Percentiles rank a stretch among this genome's conserved stretches.
Evolutionary conservation across 2,113 vertebrate genomes (phyloP).

Genomic region (Melanerpes formicivorus): DNA sequence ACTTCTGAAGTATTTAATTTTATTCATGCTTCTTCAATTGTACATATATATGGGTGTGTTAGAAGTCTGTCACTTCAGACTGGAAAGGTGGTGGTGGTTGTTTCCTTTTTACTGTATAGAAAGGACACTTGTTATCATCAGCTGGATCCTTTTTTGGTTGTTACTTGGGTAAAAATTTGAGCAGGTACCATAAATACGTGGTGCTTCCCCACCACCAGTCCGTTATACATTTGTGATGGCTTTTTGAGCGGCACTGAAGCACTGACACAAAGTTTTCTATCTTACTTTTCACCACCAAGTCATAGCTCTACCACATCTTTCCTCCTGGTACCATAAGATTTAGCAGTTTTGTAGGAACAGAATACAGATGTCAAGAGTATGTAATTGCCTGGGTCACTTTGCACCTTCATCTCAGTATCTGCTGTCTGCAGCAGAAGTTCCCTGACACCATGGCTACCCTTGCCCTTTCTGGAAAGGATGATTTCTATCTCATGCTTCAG

Average conservation of each 20-base stretch:
- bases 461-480: neutral
- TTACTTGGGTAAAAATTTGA: neutral
- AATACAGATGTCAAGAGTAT: neutral
- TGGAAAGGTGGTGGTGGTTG: neutral
- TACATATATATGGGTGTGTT: neutral
- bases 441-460: neutral
- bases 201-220: neutral
- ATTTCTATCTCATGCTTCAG: neutral
- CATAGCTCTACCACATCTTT: neutral
- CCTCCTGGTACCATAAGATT: neutral
- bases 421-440: neutral
- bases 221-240: neutral
- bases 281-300: neutral
- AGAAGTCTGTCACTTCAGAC: conserved; percentile 4
- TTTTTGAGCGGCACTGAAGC: neutral
- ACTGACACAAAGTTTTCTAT: neutral
- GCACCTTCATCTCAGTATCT: neutral
- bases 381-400: neutral
- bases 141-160: neutral
- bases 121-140: neutral
- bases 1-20: conserved; percentile 24
- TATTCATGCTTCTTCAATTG: neutral
- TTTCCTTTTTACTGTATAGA: neutral
- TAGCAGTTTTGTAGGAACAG: neutral
- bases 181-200: neutral